Percentiles rank a stretch among this genome's conserved stretches.
phyloP scores from a whole-genome alignment of 2,113 vertebrate genomes.

The Cyphomyrus discorhynchus region DNA sequence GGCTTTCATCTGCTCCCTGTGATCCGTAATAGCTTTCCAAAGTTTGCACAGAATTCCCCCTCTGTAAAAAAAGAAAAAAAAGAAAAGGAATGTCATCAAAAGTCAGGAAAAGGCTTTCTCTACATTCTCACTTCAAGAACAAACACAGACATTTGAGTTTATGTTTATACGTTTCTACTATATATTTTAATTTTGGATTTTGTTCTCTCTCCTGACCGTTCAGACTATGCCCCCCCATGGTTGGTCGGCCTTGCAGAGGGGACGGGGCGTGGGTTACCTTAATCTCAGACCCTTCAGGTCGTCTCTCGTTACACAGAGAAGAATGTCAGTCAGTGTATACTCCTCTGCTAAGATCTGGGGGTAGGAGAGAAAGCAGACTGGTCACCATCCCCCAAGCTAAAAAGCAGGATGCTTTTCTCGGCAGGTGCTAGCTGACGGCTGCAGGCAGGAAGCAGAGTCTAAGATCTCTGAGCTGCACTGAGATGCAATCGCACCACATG shows the following conservation, averaged over 20 bases:
- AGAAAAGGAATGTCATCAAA: not conserved
- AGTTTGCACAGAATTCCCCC: slow-evolving; percentile 88
- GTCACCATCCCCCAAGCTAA: not conserved
- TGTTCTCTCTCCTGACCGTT: no score
- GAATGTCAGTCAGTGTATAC: slow-evolving; percentile 80
- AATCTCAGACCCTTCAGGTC: slow-evolving; percentile 88
- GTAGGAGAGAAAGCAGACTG: not conserved
- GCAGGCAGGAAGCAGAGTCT: not conserved
- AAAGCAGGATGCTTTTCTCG: not conserved
- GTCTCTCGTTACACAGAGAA: slow-evolving; percentile 82
- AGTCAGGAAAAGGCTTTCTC: not conserved
- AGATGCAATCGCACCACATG: not conserved
- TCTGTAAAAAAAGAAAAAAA: slow-evolving; percentile 50
- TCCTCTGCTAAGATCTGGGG: slow-evolving; percentile 73
- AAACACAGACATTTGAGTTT: not conserved
- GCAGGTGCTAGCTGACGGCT: not conserved
- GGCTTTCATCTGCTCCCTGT: slow-evolving; percentile 73
- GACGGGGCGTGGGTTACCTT: slow-evolving; percentile 61
- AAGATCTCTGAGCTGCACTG: not conserved
- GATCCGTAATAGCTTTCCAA: slow-evolving; percentile 87
- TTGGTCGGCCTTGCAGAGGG: not conserved
- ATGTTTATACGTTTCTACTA: not conserved
- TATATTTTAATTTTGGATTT: not conserved
- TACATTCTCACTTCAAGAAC: not conserved
- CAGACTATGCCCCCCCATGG: not conserved